A percentile compares a stretch with the other conserved stretches of the same genome.
These are phyloP conservation scores for Dreissena rostriformis DNA, from an alignment of 1,140 invertebrate genomes.

Conservation along the genomic window DNA sequence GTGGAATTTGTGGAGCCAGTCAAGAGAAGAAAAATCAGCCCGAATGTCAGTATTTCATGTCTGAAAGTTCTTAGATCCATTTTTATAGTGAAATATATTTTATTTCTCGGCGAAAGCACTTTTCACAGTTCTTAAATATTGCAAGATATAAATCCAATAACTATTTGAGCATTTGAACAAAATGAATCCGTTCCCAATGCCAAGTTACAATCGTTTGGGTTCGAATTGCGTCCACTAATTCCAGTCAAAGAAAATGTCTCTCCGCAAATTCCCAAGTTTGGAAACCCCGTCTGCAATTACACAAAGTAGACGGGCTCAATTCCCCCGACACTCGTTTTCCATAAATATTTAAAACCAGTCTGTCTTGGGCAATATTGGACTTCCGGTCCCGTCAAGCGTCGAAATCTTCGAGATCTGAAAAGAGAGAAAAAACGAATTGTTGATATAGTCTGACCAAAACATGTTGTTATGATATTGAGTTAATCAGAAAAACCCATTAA, in stretches of 20 bases:
- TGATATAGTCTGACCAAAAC: too few relatives aligned
- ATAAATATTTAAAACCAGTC: too few relatives aligned
- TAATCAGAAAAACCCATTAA: too few relatives aligned
- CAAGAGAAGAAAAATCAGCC: slow-evolving; percentile 16
- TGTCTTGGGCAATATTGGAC: too few relatives aligned
- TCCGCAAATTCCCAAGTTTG: background rate
- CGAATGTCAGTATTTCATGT: background rate
- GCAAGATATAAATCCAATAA: background rate
- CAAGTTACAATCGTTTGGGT: too few relatives aligned
- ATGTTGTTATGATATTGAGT: too few relatives aligned
- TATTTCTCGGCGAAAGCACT: background rate
- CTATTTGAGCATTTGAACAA: background rate
- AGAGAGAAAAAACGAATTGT: too few relatives aligned
- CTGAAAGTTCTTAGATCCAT: background rate
- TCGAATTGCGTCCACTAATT: background rate
- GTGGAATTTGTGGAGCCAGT: slow-evolving; percentile 21
- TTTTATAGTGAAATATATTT: background rate
- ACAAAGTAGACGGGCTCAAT: background rate
- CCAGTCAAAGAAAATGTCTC: background rate
- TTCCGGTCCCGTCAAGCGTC: too few relatives aligned
- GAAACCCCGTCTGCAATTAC: background rate
- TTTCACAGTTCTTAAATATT: background rate
- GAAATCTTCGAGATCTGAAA: too few relatives aligned
- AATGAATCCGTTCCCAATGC: too few relatives aligned
- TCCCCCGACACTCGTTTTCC: too few relatives aligned